Percentiles rank a stretch among this genome's conserved stretches.
Conservation (phyloP, 2,797 vertebrate genomes). For the Pachyuromys duprasi region DNA sequence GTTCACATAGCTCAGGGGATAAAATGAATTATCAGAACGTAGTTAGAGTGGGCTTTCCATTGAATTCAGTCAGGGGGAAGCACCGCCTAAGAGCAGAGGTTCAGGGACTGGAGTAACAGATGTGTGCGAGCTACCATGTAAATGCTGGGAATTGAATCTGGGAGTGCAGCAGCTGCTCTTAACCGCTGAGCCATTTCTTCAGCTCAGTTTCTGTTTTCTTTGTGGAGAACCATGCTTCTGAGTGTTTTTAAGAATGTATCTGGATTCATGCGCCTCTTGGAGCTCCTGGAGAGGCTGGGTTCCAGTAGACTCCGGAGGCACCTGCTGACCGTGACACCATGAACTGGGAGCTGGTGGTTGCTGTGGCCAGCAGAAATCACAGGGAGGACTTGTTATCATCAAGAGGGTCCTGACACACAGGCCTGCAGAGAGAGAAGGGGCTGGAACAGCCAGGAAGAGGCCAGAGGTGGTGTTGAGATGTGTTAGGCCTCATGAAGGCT, state of each 20-base stretch:
- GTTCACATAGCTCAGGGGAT: background rate
- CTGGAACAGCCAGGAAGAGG: background rate
- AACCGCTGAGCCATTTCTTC: background rate
- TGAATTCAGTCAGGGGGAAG: background rate
- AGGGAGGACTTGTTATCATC: background rate
- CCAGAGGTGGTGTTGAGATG: background rate
- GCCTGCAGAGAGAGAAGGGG: background rate
- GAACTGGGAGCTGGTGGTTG: background rate
- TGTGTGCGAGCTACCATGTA: background rate
- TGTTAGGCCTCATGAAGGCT: background rate
- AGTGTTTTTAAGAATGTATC: background rate
- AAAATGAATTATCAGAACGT: background rate
- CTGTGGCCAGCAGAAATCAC: background rate
- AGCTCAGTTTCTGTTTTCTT: background rate
- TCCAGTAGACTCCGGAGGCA: background rate
- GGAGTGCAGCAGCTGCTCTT: too few relatives aligned
- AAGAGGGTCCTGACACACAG: background rate
- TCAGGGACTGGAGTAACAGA: background rate
- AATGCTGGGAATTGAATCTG: background rate
- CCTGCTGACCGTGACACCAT: background rate
- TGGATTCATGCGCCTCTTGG: background rate
- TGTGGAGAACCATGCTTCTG: background rate
- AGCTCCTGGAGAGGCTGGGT: background rate
- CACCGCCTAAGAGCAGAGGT: background rate
- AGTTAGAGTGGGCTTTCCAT: background rate